Base-by-base conservation (phyloP, 2,113 vertebrate species). In the Sturnus vulgaris region DNA sequence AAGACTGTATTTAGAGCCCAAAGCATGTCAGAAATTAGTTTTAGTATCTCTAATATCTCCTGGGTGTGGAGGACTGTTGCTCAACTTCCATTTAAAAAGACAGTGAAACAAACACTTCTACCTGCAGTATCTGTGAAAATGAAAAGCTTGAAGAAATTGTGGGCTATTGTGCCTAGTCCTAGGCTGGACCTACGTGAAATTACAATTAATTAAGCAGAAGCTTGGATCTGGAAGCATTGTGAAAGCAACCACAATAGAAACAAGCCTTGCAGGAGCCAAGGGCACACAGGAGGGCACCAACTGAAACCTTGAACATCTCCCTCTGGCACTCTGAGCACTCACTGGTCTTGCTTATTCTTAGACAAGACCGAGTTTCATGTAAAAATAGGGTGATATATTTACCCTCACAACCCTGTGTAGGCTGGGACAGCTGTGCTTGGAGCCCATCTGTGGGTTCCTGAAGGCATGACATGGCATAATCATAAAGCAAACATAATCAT, bases 201-300 rank as follows among this genome's bases (percentile, higher is more conserved):
- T 47, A 47, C 21, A 72, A 49, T 42, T 37, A 49, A 30, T 50
- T 60, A 46, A 68, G 33, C 21, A 44, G 55, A 27, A 71, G 10
- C 35, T 79, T 71, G 56, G 28, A 52, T 50, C 37, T 78, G 33
- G 13, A 79, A 63, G 56, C 0, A 4, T 28, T 25, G 11, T 24
- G 82, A 61, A 21, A 88, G 15, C 65, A 63, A 42, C 5, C 8
- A 22, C 7, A 50, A 15, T 12, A 42, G 42, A 49, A 75, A 39
- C 0, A 28, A 50, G 16, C 10, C 37, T n/a, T 49, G 9, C 11
- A 56, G 60, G 31, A 60, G 24, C 40, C 1, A 6, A 27, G 12
- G 19, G 7, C n/a, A 19, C 1, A 1, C 15, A 57, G 24, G 11
- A 37, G 11, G 15, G 23, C 3, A 3, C 5, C 52, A 47, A 6